phyloP scores from a whole-genome alignment of 2,888 invertebrate genomes.

The Aplocera efformata region DNA sequence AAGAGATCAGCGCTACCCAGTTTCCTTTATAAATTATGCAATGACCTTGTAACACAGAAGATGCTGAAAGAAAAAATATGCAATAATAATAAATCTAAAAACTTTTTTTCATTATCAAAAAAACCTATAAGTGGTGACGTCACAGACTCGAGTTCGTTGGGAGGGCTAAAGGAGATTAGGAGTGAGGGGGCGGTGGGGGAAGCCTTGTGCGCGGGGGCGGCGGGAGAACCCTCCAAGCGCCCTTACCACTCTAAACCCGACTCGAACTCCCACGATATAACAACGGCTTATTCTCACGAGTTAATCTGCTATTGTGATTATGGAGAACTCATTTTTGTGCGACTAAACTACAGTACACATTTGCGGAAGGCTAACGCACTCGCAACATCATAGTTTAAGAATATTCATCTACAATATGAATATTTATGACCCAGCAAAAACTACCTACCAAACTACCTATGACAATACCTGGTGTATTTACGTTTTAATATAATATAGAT shows the following conservation, averaged over 20 bases:
- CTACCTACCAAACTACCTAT: too few species aligned
- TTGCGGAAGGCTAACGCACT: not conserved
- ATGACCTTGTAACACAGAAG: conserved; percentile 40
- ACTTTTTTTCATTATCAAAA: conserved; percentile 69
- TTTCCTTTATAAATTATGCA: conserved; percentile 34
- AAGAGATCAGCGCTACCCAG: conserved; percentile 1
- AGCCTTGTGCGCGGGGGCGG: conserved; percentile 44
- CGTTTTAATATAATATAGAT: too few species aligned
- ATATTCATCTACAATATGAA: not conserved
- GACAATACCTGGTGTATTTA: too few species aligned
- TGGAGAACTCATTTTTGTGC: conserved; percentile 13
- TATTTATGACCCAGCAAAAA: too few species aligned
- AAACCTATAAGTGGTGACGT: conserved; percentile 73
- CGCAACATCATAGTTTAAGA: not conserved
- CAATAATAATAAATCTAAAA: conserved; percentile 47
- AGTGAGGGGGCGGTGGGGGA: conserved; percentile 45
- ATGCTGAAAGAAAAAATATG: conserved; percentile 38
- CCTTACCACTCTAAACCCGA: conserved; percentile 44
- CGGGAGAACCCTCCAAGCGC: conserved; percentile 38
- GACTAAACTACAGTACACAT: not conserved
- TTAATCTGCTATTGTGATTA: conserved; percentile 15
- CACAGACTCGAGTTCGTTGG: conserved; percentile 55
- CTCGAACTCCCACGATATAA: conserved; percentile 30
- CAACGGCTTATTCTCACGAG: conserved; percentile 6
- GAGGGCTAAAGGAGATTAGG: conserved; percentile 70